Evolutionary conservation across 2,888 invertebrate species (phyloP).

Genomic region (Lycia hirtaria): DNA sequence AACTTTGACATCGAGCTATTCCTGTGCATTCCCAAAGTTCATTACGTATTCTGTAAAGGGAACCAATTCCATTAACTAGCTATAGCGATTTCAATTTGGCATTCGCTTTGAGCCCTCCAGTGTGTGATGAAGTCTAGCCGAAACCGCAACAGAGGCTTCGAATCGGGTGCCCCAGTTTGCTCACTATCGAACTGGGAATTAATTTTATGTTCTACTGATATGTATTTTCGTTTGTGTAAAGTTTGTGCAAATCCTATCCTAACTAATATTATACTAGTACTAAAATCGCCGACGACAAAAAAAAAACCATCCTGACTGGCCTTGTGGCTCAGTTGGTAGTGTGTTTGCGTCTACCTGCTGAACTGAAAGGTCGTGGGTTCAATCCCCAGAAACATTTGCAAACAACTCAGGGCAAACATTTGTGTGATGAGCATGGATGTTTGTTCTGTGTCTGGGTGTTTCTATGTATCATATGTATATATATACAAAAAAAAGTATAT

Average conservation of each 20-base stretch:
- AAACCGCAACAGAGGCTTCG: conserved; percentile 18
- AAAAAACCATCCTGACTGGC: too few relatives aligned
- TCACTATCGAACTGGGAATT: conserved; percentile 9
- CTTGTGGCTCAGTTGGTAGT: too few relatives aligned
- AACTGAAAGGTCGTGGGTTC: too few relatives aligned
- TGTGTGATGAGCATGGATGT: too few relatives aligned
- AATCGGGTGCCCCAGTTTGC: conserved; percentile 25
- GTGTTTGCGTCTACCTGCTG: too few relatives aligned
- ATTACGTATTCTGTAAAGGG: conserved; percentile 4
- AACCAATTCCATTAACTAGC: conserved; percentile 6
- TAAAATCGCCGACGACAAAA: too few relatives aligned
- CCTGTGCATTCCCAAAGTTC: not conserved
- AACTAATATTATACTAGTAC: too few relatives aligned
- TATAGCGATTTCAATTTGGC: conserved; percentile 8
- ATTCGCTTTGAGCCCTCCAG: conserved; percentile 17
- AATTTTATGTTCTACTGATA: not conserved
- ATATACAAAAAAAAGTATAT: too few relatives aligned
- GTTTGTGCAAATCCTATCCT: not conserved
- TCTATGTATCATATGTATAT: too few relatives aligned
- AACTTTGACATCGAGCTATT: not conserved
- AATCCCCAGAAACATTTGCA: too few relatives aligned
- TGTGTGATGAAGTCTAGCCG: conserved; percentile 4
- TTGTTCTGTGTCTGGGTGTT: too few relatives aligned
- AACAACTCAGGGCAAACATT: too few relatives aligned
- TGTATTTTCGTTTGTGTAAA: not conserved